These are phyloP conservation scores for Cepphus grylle DNA, from an alignment of 2,113 vertebrate species.

Conservation along the genomic window DNA sequence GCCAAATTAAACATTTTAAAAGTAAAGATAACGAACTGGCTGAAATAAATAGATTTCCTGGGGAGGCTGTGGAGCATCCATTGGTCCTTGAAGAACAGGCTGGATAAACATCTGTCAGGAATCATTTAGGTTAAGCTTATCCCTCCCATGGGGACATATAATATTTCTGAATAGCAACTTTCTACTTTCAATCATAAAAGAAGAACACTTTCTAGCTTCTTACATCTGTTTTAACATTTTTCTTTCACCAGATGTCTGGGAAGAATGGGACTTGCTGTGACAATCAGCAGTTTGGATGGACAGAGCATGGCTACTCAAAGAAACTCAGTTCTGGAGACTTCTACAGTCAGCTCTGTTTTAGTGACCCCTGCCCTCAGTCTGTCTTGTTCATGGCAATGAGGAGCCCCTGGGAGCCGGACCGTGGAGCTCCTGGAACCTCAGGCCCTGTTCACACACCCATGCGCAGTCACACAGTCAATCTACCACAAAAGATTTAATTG, in stretches of 20 bases:
- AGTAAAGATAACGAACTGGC: not conserved
- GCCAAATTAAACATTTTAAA: not conserved
- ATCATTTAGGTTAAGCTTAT: not conserved
- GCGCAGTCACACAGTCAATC: not conserved
- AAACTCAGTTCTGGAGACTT: not conserved
- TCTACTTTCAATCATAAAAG: not conserved
- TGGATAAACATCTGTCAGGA: not conserved
- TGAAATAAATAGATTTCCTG: not conserved
- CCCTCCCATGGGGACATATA: not conserved
- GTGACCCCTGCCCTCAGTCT: not conserved
- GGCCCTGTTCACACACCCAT: not conserved
- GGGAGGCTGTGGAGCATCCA: not conserved
- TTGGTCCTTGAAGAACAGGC: not conserved
- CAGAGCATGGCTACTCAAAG: not conserved
- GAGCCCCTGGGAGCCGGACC: not conserved
- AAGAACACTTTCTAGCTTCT: not conserved
- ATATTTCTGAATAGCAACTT: not conserved
- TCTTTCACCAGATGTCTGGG: not conserved
- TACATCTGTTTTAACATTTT: not conserved
- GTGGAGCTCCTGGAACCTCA: not conserved
- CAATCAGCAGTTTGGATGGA: not conserved
- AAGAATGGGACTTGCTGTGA: not conserved
- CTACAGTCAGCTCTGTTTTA: not conserved
- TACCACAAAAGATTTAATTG: slow-evolving; percentile 7
- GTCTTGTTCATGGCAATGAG: not conserved